Evolutionary conservation across 2,888 invertebrate species (phyloP).

Genomic region (Zhengitettix transpicula): DNA sequence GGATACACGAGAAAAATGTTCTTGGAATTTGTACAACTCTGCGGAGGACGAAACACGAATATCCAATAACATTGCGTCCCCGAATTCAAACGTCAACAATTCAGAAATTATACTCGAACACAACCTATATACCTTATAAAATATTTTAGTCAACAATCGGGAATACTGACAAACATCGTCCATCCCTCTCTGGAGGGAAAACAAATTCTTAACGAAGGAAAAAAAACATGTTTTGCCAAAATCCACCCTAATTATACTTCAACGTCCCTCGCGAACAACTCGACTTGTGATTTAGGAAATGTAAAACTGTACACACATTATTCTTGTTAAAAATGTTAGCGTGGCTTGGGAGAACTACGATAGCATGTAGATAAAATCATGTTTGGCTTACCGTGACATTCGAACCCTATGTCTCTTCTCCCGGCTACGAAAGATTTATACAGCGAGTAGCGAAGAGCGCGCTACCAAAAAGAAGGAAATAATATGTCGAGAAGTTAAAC

Average conservation of each 20-base stretch:
- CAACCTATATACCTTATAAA: not conserved
- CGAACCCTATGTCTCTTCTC: not conserved
- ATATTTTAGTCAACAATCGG: not conserved
- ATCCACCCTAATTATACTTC: no score
- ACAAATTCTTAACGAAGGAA: no score
- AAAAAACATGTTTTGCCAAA: no score
- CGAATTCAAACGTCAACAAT: not conserved
- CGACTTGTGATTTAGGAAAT: not conserved
- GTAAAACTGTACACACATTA: not conserved
- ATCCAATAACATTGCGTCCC: not conserved
- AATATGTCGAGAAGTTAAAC: no score
- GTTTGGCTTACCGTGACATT: not conserved
- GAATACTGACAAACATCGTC: not conserved
- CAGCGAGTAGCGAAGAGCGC: not conserved
- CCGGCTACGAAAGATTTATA: not conserved
- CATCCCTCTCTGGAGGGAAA: no score
- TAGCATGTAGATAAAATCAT: not conserved
- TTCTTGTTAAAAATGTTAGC: not conserved
- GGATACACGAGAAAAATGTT: constrained; percentile 2
- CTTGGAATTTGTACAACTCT: not conserved
- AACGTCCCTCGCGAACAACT: not conserved
- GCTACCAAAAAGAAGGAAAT: not conserved
- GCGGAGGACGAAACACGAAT: not conserved
- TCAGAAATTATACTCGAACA: not conserved
- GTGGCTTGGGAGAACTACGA: not conserved